phyloP scores from a whole-genome alignment of 2,113 vertebrate species.

The Aegithalos caudatus region DNA sequence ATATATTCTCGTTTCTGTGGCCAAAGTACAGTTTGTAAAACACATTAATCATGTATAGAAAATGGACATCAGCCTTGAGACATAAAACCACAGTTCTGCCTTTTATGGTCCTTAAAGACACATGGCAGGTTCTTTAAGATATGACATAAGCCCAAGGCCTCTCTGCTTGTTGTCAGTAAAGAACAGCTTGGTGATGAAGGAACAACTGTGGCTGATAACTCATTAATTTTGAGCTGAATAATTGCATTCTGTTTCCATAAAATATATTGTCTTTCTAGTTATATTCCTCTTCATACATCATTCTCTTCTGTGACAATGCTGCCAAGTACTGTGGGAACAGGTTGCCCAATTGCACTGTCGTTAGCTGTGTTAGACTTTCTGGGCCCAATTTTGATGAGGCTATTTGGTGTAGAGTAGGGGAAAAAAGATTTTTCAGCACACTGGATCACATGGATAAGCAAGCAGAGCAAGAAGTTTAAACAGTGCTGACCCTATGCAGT shows the following conservation, averaged over 20 bases:
- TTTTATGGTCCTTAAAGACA: not conserved
- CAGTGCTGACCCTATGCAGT: not conserved
- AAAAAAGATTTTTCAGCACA: not conserved
- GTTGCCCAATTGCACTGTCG: not conserved
- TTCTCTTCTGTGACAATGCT: not conserved
- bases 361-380: not conserved
- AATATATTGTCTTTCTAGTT: not conserved
- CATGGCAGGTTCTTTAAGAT: not conserved
- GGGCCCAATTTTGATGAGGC: not conserved
- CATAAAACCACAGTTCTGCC: not conserved
- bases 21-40: not conserved
- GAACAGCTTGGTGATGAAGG: not conserved
- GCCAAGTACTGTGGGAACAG: not conserved
- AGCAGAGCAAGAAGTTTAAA: not conserved
- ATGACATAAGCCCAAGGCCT: not conserved
- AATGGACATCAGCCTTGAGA: not conserved
- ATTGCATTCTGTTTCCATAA: not conserved
- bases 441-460: not conserved
- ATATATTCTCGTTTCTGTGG: not conserved
- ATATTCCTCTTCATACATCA: not conserved
- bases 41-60: not conserved
- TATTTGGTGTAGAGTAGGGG: not conserved
- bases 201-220: not conserved
- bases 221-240: slow-evolving; percentile 2
- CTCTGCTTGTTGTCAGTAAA: not conserved